phyloP scores from a whole-genome alignment of 2,797 vertebrate species.

The Eleutherodactylus coqui region DNA sequence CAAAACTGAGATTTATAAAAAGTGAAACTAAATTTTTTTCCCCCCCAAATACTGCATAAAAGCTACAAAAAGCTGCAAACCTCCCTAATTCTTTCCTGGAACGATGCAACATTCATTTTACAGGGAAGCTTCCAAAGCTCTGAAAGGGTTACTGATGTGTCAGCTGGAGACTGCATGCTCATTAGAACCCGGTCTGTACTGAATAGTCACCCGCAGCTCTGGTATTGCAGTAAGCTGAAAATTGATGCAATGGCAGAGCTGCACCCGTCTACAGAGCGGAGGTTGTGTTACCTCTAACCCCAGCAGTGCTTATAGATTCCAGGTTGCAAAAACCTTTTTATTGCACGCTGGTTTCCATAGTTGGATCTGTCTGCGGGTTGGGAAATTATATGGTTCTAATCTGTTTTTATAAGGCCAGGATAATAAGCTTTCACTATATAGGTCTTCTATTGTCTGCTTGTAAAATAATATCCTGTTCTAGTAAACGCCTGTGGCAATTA shows the following conservation, averaged over 20 bases:
- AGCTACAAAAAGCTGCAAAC: too few relatives aligned
- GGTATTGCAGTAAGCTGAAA: neutral
- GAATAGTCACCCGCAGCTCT: neutral
- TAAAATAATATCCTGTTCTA: conserved; percentile 26
- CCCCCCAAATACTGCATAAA: too few relatives aligned
- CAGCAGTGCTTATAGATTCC: neutral
- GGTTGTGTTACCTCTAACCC: neutral
- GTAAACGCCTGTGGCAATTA: neutral
- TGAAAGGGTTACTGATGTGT: conserved; percentile 39
- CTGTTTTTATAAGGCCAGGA: neutral
- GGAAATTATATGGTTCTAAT: neutral
- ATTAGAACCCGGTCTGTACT: conserved; percentile 15
- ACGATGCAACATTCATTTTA: too few relatives aligned
- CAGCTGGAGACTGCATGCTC: neutral
- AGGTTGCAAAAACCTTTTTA: neutral
- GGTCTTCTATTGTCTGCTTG: neutral
- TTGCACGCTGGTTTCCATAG: neutral
- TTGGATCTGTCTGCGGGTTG: neutral
- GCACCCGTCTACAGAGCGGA: neutral
- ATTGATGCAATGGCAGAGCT: neutral
- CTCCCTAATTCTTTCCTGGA: neutral
- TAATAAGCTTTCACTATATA: neutral
- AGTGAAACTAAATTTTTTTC: neutral
- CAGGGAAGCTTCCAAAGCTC: neutral
- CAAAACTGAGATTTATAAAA: too few relatives aligned